These are phyloP conservation scores for Parnassius apollo DNA, from an alignment of 2,888 invertebrate genomes.

Conservation along the genomic window DNA sequence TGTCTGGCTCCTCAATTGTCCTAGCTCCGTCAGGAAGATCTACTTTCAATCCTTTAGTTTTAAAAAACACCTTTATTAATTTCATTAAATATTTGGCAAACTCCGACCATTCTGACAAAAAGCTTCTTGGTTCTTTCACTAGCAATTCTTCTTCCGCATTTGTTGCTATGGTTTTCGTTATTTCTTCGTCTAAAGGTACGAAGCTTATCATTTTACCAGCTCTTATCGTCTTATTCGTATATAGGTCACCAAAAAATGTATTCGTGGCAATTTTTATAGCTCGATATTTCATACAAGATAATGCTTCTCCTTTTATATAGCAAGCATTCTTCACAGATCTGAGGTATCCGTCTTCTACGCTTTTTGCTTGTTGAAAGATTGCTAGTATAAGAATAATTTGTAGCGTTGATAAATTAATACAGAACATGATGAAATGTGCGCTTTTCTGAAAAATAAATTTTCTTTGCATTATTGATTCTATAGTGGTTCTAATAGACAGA, in stretches of 20 bases:
- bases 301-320: constrained; percentile 61
- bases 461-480: too few species aligned
- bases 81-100: constrained; percentile 69
- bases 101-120: constrained; percentile 71
- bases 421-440: constrained; percentile 26
- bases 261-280: constrained; percentile 68
- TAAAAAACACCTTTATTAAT: constrained; percentile 66
- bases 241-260: constrained; percentile 60
- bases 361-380: constrained; percentile 31
- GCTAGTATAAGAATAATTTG: constrained; percentile 39
- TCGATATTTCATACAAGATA: constrained; percentile 71
- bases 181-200: constrained; percentile 63
- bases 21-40: constrained; percentile 70
- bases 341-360: constrained; percentile 63
- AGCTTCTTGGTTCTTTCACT: constrained; percentile 53
- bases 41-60: constrained; percentile 64
- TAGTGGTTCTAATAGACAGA: too few species aligned
- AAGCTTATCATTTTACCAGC: constrained; percentile 62
- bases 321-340: constrained; percentile 70
- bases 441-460: constrained; percentile 1
- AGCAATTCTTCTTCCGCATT: constrained; percentile 44
- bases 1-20: constrained; percentile 61
- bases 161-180: constrained; percentile 47
- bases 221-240: constrained; percentile 62
- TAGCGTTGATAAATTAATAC: constrained; percentile 23